These are phyloP conservation scores for Bathynomus jamesi DNA, from an alignment of 1,140 invertebrate genomes.

Conservation along the genomic window DNA sequence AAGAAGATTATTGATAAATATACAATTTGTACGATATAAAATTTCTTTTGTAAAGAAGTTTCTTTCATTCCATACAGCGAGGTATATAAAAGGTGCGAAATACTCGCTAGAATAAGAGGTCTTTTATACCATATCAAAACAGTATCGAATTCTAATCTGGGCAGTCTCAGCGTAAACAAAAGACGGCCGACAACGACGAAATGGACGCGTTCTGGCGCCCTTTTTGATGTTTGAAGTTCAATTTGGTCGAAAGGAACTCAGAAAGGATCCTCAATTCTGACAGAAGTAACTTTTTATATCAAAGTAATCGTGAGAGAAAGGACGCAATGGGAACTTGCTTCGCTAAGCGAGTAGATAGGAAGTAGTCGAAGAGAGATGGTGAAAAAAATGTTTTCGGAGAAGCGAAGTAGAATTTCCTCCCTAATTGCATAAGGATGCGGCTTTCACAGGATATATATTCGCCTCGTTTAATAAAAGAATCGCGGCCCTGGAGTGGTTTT, in stretches of 20 bases:
- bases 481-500: neutral
- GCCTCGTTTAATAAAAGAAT: neutral
- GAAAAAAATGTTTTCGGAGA: neutral
- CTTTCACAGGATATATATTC: neutral
- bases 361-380: neutral
- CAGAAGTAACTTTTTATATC: neutral
- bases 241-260: neutral
- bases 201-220: neutral
- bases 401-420: neutral
- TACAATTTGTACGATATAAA: too few species aligned
- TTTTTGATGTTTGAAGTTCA: slow-evolving; percentile 1
- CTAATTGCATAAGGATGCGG: neutral
- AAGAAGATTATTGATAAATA: too few species aligned
- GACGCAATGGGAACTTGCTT: neutral
- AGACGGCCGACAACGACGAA: neutral
- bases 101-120: neutral
- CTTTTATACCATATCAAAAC: neutral
- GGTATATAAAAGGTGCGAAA: neutral
- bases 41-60: too few species aligned
- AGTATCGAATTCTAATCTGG: slow-evolving; percentile 1
- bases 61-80: too few species aligned
- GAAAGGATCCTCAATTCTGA: neutral
- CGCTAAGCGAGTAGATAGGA: neutral
- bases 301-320: neutral
- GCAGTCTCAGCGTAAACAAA: neutral